phyloP scores from a whole-genome alignment of 2,797 vertebrate species.

The Pantherophis vulpinus region DNA sequence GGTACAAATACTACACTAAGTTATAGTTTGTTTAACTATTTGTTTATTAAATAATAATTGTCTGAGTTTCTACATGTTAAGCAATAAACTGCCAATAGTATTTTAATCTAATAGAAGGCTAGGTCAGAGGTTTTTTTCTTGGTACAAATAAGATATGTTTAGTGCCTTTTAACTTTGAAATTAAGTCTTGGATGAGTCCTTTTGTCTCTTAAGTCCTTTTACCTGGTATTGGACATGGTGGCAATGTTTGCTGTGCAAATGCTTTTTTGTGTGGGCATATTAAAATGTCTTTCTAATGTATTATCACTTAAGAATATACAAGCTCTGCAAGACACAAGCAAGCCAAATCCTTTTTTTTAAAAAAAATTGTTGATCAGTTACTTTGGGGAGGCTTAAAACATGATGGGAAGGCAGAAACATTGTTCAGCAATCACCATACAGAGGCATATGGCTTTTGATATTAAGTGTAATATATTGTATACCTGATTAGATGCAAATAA shows the following conservation, averaged over 20 bases:
- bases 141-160: neutral
- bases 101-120: neutral
- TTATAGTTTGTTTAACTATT: neutral
- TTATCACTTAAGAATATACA: neutral
- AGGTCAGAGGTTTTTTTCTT: neutral
- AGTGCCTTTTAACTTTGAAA: neutral
- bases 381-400: neutral
- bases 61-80: neutral
- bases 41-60: neutral
- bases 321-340: neutral
- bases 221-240: neutral
- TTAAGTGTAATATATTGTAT: neutral
- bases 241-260: neutral
- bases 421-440: neutral
- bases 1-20: neutral
- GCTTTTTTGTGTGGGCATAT: neutral
- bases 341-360: neutral
- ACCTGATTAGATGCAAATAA: neutral
- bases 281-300: neutral
- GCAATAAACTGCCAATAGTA: neutral
- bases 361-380: neutral
- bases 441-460: neutral
- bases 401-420: neutral
- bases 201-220: neutral
- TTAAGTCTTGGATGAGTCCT: neutral